These are phyloP conservation scores for Xestoiulus laeticollis DNA, from an alignment of 2,888 invertebrate genomes.

Conservation along the genomic window DNA sequence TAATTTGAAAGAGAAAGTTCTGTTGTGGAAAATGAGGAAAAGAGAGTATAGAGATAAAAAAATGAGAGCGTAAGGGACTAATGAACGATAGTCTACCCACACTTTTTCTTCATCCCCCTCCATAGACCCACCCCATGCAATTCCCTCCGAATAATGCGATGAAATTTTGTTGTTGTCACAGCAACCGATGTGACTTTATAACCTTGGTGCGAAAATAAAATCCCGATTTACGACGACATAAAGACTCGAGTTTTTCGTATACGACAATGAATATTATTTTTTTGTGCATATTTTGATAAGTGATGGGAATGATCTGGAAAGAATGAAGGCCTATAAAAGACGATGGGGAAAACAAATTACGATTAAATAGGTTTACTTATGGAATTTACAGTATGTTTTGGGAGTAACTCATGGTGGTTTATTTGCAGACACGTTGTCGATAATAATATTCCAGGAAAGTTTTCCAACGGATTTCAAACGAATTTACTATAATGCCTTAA, in stretches of 20 bases:
- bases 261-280: neutral
- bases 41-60: conserved; percentile 14
- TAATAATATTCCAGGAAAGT: neutral
- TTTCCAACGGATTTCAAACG: neutral
- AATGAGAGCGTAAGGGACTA: neutral
- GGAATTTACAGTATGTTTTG: neutral
- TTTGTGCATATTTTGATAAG: neutral
- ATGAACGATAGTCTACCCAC: neutral
- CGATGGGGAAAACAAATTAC: neutral
- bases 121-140: neutral
- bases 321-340: neutral
- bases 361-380: neutral
- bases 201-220: conserved; percentile 37
- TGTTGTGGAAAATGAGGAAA: conserved; percentile 44
- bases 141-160: neutral
- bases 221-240: conserved; percentile 21
- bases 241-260: neutral
- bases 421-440: neutral
- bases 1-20: conserved; percentile 45
- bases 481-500: neutral
- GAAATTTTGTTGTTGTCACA: conserved; percentile 1
- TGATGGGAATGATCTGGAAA: neutral
- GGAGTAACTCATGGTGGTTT: neutral
- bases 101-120: no score
- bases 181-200: conserved; percentile 37